Evolutionary conservation across 2,888 invertebrate genomes (phyloP), one percentile per base, ranked within the genome.

Genomic region (Clivina fossor): DNA sequence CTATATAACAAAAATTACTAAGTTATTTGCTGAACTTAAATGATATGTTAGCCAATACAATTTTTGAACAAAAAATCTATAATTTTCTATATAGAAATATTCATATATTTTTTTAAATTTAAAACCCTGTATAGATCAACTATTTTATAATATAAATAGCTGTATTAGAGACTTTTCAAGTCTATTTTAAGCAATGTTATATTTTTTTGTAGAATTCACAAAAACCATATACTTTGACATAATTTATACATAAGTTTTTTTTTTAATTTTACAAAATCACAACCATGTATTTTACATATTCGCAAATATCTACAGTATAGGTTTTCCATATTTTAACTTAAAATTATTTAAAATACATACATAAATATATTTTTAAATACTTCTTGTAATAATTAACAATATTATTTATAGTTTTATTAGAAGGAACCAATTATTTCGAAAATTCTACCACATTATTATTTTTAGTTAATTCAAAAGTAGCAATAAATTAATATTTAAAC

Each of bases 201-300:
- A 2, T n/a, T n/a, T n/a, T 7, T 8, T 8, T 26, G 26, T 26
- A 30, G 9, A 30, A 9, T 11, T 11, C 9, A 11, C 30, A 30
- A 30, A 30, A 11, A 4, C 9, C 30, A 11, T 11, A 13, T 11
- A 30, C 13, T 30, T 11, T 11, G 11, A 30, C n/a, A 11, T 30
- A 30, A 9, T 30, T 9, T 30, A 13, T 11, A 30, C 30, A 30
- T 11, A 13, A 30, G 30, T 30, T 9, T 30, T 26, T 26, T 26
- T 33, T 33, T 8, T 33, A n/a, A 9, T 33, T 35, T 35, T 49
- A 49, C 49, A 49, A 49, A 38, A 49, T 49, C 49, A 49, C 49
- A 49, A 49, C 49, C 49, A 49, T 22, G 15, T 49, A 49, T 38
- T 49, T 28, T n/a, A n/a, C n/a, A n/a, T 22, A 47, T 22, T 47